Evolutionary conservation across 2,888 invertebrate species (phyloP).

Genomic region (Philhelius pedissequus): DNA sequence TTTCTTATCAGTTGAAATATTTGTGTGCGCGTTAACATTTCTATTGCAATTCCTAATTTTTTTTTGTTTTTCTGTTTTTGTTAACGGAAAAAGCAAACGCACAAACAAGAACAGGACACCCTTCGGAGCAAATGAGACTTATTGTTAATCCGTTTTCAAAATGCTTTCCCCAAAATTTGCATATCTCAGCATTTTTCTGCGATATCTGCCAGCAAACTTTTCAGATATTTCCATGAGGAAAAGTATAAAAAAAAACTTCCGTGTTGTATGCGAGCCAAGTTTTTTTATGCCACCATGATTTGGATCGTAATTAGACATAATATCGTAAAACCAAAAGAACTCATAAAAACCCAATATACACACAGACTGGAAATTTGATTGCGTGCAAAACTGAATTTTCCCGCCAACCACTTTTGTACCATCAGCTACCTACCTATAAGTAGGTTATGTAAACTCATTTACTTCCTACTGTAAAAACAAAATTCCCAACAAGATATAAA

Average conservation of each 20-base stretch:
- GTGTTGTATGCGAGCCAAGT: not conserved
- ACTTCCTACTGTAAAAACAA: not conserved
- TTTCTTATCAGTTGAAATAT: constrained; percentile 46
- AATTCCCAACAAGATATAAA: constrained; percentile 17
- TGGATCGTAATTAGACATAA: constrained; percentile 65
- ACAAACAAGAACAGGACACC: not conserved
- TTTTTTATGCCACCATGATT: constrained; percentile 24
- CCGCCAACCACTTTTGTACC: constrained; percentile 3
- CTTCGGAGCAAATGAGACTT: not conserved
- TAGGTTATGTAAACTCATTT: too few species aligned
- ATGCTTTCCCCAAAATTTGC: constrained; percentile 32
- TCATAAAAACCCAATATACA: constrained; percentile 37
- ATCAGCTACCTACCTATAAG: not conserved
- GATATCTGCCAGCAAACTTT: not conserved
- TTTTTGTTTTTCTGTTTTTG: too few species aligned
- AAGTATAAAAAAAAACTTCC: not conserved
- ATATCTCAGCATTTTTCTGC: constrained; percentile 19
- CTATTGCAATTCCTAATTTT: constrained; percentile 9
- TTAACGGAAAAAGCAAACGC: not conserved
- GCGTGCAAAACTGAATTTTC: constrained; percentile 60
- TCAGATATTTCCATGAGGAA: not conserved
- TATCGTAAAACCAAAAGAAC: constrained; percentile 59
- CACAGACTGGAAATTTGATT: constrained; percentile 51
- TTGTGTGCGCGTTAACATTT: constrained; percentile 44
- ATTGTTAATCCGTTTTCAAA: constrained; percentile 34